These are phyloP conservation scores for Norana najaformis DNA, from an alignment of 2,888 invertebrate genomes.

Conservation along the genomic window DNA sequence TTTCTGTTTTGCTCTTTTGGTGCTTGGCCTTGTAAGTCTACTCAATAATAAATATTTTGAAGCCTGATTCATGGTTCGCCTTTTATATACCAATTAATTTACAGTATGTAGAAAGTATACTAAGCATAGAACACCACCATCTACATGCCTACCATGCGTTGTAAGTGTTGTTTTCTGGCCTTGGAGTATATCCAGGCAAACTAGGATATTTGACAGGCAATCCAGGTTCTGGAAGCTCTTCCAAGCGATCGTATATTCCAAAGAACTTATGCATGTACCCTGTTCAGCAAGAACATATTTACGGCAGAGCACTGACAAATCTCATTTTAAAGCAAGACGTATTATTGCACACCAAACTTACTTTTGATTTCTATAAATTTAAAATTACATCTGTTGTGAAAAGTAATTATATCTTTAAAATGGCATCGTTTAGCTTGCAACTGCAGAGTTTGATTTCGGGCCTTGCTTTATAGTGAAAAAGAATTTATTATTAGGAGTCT, in stretches of 20 bases:
- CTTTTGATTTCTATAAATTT: too few species aligned
- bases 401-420: too few species aligned
- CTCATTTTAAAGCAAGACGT: not conserved
- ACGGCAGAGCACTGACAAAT: not conserved
- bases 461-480: too few species aligned
- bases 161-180: slow-evolving; percentile 44
- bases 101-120: too few species aligned
- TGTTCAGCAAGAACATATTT: not conserved
- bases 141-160: slow-evolving; percentile 49
- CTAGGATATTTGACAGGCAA: slow-evolving; percentile 45
- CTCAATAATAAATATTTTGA: not conserved
- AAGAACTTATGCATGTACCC: not conserved
- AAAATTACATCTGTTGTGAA: too few species aligned
- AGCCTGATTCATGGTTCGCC: not conserved
- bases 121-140: not conserved
- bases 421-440: too few species aligned
- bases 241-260: not conserved
- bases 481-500: too few species aligned
- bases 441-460: too few species aligned
- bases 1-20: too few species aligned
- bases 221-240: slow-evolving; percentile 31
- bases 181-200: slow-evolving; percentile 46
- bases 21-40: too few species aligned
- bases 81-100: not conserved
- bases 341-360: too few species aligned